Base-by-base conservation (phyloP, 2,113 vertebrate genomes). In the Sceloporus undulatus region DNA sequence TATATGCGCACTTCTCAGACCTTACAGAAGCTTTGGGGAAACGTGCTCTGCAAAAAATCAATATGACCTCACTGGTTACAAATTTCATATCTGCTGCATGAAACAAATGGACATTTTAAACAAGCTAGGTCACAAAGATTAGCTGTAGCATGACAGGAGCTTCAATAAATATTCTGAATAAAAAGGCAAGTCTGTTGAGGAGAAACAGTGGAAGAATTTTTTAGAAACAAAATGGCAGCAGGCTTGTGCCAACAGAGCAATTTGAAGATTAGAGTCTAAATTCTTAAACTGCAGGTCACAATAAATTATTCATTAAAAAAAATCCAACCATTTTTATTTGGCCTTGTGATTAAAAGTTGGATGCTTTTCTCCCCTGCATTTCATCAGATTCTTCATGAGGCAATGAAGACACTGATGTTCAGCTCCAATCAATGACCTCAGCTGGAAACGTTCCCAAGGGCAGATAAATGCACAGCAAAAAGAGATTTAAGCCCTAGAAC, bases 21-120 rank as follows among this genome's bases (percentile, higher is more conserved):
- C 92, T 93, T 92, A 88, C 91, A 93, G 90, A 73, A 93, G 87
- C 93, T 90, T 86, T 90, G 92, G 91, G 70, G 90, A 87, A 94
- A 90, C 59, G 84, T 1, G 54, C 82, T 94, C 89, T 89, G 85
- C 84, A 94, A 94, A 48, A 62, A 95, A 92, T 92, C 92, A 92
- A 92, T 93, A 94, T 5, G 71, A 90, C 86, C 92, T 56, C 91
- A 88, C 90, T 87, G 77, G 90, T 85, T 93, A 91, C 83, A 94
- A 90, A 92, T 92, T 91, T 89, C 25, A 0, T 89, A 91, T 76
- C 89, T 93, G 81, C 88, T 92, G 54, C 88, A 93, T 83, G 91
- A 95, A 95, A 90, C 65, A 91, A 94, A 90, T 18, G 85, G 79
- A 89, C 87, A 90, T 91, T 82, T 87, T 70, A 42, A 92, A 90